Base-by-base conservation (phyloP, 37 sponge, comb jelly and placozoan genomes). In the Aphrocallistes beatrix region DNA sequence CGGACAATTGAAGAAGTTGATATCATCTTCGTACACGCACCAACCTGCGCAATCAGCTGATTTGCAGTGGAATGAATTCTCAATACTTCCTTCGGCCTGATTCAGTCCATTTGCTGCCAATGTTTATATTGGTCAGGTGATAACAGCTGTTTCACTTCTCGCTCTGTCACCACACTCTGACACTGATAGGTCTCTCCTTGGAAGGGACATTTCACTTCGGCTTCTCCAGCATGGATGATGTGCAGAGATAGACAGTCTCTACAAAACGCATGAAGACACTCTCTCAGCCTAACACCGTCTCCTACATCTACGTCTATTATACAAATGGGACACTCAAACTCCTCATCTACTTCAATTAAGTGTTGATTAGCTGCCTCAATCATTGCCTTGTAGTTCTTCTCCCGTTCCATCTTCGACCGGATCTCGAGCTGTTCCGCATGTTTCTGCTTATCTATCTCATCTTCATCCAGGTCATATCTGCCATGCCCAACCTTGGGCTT, bases 11-110 rank as follows among this genome's bases (percentile, higher is more conserved):
- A 91, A 94, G 60, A 37, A 47, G 38, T 82, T 39, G 34, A 91
- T 89, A 16, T 96, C 92, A 39, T 96, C 96, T 39, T 96, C 96
- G 83, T 93, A 93, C 47, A 96, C 87, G 81, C 96, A 96, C 88
- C 90, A 93, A 21, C 94, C 96, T 30, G 36, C 38, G 37, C 96
- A 96, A 84, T 96, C 87, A 21, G 91, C 37, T 0, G 94, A 90
- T 47, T 50, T 37, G 51, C 96, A 96, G 39, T 96, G 94, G 90
- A 90, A 96, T 69, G 88, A 82, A 51, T 96, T 90, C 23, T 39
- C 37, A 82, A 51, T 84, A 30, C 89, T 88, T 69, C 51, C 90
- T 84, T 93, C 93, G 13, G 96, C 96, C 48, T 86, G 50, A 23
- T 39, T 38, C 50, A 96, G 81, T n/a, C 91, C 13, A 89, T 86